Evolutionary conservation across 2,797 vertebrate species (phyloP).

Genomic region (Staurois parvus): DNA sequence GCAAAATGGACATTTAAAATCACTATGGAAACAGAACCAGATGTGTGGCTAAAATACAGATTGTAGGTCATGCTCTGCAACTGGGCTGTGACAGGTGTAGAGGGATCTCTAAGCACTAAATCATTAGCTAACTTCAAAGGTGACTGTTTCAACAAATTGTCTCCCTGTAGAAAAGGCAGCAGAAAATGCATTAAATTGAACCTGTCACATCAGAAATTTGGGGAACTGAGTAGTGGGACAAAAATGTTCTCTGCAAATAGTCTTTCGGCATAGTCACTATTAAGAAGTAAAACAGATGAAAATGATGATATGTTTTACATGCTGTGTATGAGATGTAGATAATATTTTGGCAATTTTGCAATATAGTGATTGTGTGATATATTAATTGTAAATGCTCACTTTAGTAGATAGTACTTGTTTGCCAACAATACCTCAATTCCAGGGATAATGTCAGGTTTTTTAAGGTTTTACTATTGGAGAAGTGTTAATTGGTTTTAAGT

Average conservation of each 20-base stretch:
- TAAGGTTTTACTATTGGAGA: no score
- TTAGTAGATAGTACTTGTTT: no score
- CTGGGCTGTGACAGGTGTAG: slow-evolving; percentile 33
- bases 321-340: no score
- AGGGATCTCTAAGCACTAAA: slow-evolving; percentile 24
- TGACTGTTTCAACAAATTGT: slow-evolving; percentile 10
- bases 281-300: neutral
- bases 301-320: no score
- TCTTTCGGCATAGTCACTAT: neutral
- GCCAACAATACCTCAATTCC: no score
- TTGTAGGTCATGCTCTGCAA: slow-evolving; percentile 15
- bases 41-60: slow-evolving; percentile 38
- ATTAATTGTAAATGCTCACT: no score
- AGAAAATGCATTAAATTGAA: slow-evolving; percentile 30
- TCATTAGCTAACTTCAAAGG: slow-evolving; percentile 30
- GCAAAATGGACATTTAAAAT: slow-evolving; percentile 19
- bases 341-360: no score
- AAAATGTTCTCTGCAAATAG: neutral
- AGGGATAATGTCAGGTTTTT: no score
- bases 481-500: no score
- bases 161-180: neutral
- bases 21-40: slow-evolving; percentile 39
- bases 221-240: neutral
- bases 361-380: no score
- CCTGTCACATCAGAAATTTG: slow-evolving; percentile 17